These are phyloP conservation scores for Camponotus pennsylvanicus DNA, from an alignment of 1,140 invertebrate species.

Conservation along the genomic window DNA sequence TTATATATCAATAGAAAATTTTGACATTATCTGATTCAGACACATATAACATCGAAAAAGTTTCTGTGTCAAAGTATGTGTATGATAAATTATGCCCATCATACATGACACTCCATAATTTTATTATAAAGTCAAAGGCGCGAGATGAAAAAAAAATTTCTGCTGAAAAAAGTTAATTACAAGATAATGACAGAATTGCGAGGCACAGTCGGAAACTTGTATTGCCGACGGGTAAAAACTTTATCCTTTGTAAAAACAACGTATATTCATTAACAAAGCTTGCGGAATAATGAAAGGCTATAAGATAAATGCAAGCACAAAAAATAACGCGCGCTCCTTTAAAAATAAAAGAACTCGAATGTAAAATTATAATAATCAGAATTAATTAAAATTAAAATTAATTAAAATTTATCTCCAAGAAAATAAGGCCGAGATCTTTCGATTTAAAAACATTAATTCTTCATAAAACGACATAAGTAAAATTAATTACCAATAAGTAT, in stretches of 20 bases:
- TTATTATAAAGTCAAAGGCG: background rate
- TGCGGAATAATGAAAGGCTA: background rate
- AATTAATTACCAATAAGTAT: background rate
- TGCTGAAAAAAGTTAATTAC: slow-evolving; percentile 13
- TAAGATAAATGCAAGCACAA: background rate
- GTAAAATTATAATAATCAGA: background rate
- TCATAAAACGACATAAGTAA: background rate
- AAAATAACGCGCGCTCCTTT: background rate
- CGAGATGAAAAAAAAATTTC: background rate
- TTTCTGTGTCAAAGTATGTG: slow-evolving; percentile 1
- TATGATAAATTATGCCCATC: slow-evolving; percentile 16
- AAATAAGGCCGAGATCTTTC: background rate
- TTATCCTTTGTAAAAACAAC: background rate
- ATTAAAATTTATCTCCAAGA: background rate
- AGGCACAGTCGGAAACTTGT: background rate
- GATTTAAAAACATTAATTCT: background rate
- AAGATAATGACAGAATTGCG: background rate
- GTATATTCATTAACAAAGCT: background rate
- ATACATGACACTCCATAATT: background rate
- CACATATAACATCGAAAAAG: background rate
- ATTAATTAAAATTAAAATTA: background rate
- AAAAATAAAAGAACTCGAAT: slow-evolving; percentile 5
- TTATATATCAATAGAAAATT: background rate
- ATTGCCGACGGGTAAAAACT: background rate
- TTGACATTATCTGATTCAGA: slow-evolving; percentile 13